Conservation (phyloP, 2,113 vertebrate genomes). For the Panthera leo region DNA sequence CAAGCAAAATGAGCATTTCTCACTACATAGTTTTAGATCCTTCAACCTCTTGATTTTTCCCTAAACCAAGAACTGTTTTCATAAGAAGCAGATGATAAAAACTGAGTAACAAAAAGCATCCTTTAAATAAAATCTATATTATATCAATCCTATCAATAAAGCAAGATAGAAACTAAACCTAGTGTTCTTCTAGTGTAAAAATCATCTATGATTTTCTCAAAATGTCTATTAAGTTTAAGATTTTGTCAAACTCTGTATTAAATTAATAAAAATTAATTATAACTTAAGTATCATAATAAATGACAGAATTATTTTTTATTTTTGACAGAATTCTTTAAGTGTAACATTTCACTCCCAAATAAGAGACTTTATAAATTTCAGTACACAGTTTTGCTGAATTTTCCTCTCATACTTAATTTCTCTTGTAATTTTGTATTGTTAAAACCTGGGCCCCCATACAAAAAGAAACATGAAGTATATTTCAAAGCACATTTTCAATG, state of each 20-base stretch:
- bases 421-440: not conserved
- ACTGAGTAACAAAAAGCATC: constrained; percentile 49
- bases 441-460: not conserved
- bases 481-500: not conserved
- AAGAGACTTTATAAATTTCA: not conserved
- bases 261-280: constrained; percentile 60
- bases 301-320: not conserved
- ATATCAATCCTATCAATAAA: constrained; percentile 71
- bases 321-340: not conserved
- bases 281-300: constrained; percentile 28
- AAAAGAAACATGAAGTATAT: not conserved
- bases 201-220: constrained; percentile 45
- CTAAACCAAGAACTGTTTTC: constrained; percentile 55
- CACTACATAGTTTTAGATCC: not conserved
- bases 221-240: constrained; percentile 49
- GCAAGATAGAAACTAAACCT: constrained; percentile 61
- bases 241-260: constrained; percentile 22
- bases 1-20: constrained; percentile 33
- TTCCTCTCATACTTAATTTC: not conserved
- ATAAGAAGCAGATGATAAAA: constrained; percentile 65
- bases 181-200: constrained; percentile 35
- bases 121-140: constrained; percentile 61
- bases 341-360: not conserved
- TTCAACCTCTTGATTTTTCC: constrained; percentile 12
- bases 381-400: not conserved